These are phyloP conservation scores for Alviniconcha marisindica DNA, from an alignment of 1,140 invertebrate genomes.

Conservation along the genomic window DNA sequence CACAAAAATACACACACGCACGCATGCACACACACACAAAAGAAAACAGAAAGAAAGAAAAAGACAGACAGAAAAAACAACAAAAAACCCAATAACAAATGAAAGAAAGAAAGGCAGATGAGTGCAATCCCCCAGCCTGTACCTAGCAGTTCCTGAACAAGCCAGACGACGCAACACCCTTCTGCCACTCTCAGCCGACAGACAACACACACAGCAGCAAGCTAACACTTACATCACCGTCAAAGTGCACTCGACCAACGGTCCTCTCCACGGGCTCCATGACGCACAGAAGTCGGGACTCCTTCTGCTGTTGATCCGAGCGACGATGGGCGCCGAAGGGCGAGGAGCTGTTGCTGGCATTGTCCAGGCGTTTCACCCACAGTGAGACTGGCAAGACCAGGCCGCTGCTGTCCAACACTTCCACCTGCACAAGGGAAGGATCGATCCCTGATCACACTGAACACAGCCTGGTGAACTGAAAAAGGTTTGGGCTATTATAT, in stretches of 20 bases:
- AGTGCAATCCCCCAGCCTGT: too few species aligned
- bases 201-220: neutral
- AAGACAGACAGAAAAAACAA: neutral
- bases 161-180: neutral
- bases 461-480: too few species aligned
- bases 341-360: neutral
- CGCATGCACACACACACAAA: constrained; percentile 1
- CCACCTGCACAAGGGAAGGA: too few species aligned
- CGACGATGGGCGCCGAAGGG: neutral
- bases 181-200: neutral
- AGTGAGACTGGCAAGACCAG: constrained; percentile 80
- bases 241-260: constrained; percentile 72
- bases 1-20: too few species aligned
- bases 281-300: constrained; percentile 81
- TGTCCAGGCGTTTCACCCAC: constrained; percentile 81
- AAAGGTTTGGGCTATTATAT: too few species aligned
- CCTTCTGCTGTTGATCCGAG: constrained; percentile 66
- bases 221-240: constrained; percentile 60
- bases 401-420: constrained; percentile 79
- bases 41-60: neutral
- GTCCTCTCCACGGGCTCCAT: constrained; percentile 81
- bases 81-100: neutral
- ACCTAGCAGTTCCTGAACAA: too few species aligned
- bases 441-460: too few species aligned
- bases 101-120: too few species aligned